Evolutionary conservation across 2,113 vertebrate species (phyloP).

Genomic region (Mohoua ochrocephala): DNA sequence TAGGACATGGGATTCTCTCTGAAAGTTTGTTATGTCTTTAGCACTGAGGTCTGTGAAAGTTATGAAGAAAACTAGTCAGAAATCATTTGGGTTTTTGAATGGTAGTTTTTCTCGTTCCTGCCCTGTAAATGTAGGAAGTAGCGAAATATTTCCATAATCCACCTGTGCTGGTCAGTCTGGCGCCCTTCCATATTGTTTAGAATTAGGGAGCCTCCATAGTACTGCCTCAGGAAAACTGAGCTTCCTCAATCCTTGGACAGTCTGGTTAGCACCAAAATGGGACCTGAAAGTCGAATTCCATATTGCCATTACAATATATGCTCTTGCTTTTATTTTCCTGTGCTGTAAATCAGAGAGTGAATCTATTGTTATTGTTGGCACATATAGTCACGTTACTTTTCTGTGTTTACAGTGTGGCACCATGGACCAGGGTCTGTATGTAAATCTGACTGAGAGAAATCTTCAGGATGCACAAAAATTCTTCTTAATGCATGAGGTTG

Average conservation of each 20-base stretch:
- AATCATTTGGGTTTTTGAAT: background rate
- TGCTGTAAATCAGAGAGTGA: background rate
- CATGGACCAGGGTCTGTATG: conserved; percentile 88
- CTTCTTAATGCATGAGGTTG: conserved; percentile 93
- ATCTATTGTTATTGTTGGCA: background rate
- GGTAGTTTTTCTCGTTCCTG: background rate
- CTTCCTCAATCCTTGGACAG: background rate
- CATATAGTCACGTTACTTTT: background rate
- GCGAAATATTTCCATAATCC: background rate
- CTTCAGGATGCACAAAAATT: conserved; percentile 96
- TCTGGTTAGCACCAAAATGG: background rate
- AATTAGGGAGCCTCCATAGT: background rate
- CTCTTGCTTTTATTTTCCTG: background rate
- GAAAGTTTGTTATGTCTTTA: background rate
- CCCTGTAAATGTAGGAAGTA: background rate
- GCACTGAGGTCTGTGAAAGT: background rate
- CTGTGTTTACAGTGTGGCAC: conserved; percentile 86
- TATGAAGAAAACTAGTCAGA: background rate
- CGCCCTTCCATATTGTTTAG: background rate
- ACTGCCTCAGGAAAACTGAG: background rate
- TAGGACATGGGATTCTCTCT: too few species aligned
- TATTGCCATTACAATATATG: background rate
- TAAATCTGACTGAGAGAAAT: conserved; percentile 92
- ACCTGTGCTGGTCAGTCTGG: background rate
- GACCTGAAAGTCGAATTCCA: background rate